A percentile compares a stretch with the other conserved stretches of the same genome.
These are phyloP conservation scores for Sciurus vulgaris DNA, from an alignment of 2,797 vertebrate species.

Conservation along the genomic window DNA sequence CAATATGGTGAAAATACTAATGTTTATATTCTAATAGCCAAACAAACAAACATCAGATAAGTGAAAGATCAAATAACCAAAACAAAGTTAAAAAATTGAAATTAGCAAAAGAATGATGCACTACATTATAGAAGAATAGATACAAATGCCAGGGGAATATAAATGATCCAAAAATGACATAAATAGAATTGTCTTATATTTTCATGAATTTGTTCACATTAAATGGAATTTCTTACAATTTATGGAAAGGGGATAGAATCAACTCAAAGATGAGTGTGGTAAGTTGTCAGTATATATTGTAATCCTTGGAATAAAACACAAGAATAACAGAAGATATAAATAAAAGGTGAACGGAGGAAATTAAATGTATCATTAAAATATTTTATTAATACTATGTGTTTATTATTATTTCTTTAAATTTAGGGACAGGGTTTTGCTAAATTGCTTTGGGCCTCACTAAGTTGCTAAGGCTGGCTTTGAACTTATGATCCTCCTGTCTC, in stretches of 20 bases:
- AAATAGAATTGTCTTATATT: not conserved
- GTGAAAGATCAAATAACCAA: not conserved
- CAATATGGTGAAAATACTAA: not conserved
- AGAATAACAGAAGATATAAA: not conserved
- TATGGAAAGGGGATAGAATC: not conserved
- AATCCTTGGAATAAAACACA: not conserved
- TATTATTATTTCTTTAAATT: too few species aligned
- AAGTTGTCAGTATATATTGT: not conserved
- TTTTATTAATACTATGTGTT: not conserved
- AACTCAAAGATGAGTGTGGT: not conserved
- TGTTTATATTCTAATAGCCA: not conserved
- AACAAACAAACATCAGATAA: not conserved
- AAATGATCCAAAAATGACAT: not conserved
- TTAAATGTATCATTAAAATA: not conserved
- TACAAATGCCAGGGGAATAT: too few species aligned
- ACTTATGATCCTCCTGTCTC: too few species aligned
- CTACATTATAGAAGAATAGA: not conserved
- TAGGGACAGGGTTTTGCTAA: too few species aligned
- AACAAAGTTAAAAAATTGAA: not conserved
- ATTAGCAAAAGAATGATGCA: not conserved
- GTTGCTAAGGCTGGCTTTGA: too few species aligned
- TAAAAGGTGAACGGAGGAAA: not conserved
- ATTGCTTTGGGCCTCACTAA: too few species aligned
- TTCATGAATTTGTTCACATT: not conserved
- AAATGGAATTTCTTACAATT: not conserved